Evolutionary conservation across 2,797 vertebrate species (phyloP).

Genomic region (Hozukius guyotensis): DNA sequence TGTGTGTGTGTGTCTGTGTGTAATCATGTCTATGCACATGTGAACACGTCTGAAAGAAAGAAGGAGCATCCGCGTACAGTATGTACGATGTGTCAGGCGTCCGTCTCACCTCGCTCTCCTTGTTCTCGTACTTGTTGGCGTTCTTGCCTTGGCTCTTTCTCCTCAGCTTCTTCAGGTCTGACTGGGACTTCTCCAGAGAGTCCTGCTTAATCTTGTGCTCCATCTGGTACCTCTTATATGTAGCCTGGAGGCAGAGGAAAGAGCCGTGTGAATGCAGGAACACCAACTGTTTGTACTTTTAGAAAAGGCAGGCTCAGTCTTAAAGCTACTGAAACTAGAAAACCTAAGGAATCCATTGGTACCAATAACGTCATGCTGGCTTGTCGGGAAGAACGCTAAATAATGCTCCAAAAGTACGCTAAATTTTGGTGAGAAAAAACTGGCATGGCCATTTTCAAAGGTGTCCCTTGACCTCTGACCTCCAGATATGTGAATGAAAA

Average conservation of each 20-base stretch:
- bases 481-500: too few relatives aligned
- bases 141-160: slow-evolving; percentile 97
- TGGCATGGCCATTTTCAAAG: too few relatives aligned
- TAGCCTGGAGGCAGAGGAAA: slow-evolving; percentile 83
- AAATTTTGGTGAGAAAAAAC: too few relatives aligned
- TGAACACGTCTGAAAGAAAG: background rate
- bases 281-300: background rate
- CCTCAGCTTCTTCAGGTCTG: slow-evolving; percentile 94
- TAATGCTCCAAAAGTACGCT: too few relatives aligned
- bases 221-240: slow-evolving; percentile 93
- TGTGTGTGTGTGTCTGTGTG: slow-evolving; percentile 4
- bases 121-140: slow-evolving; percentile 91
- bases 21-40: background rate
- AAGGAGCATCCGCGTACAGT: background rate
- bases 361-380: too few relatives aligned
- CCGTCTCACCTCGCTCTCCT: slow-evolving; percentile 92
- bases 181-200: slow-evolving; percentile 93
- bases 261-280: slow-evolving; percentile 1
- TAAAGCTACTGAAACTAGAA: too few relatives aligned
- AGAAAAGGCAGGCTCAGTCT: background rate
- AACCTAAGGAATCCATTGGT: too few relatives aligned
- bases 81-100: background rate
- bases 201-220: slow-evolving; percentile 94
- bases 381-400: too few relatives aligned
- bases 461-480: too few relatives aligned